These are phyloP conservation scores for Alosa alosa DNA, from an alignment of 2,113 vertebrate species.

Conservation along the genomic window DNA sequence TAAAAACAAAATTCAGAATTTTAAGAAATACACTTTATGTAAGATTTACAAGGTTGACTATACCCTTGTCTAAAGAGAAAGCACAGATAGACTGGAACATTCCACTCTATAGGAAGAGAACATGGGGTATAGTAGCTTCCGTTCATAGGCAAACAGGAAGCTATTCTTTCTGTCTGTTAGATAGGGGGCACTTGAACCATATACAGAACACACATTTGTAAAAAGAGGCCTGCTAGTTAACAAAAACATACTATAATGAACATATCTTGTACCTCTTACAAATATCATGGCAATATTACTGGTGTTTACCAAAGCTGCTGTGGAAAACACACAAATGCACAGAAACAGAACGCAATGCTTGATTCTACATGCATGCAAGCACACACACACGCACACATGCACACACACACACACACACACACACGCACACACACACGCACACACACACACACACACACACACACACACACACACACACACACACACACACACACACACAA, in stretches of 20 bases:
- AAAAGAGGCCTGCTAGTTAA: background rate
- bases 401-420: too few relatives aligned
- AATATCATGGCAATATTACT: background rate
- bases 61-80: background rate
- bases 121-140: constrained; percentile 18
- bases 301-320: background rate
- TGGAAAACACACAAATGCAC: background rate
- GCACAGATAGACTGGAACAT: background rate
- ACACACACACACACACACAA: background rate
- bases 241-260: background rate
- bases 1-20: constrained; percentile 30
- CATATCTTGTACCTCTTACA: background rate
- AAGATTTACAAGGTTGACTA: background rate
- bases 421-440: background rate
- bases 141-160: constrained; percentile 37
- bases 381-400: background rate
- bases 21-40: background rate
- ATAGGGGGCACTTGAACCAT: background rate
- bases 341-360: background rate
- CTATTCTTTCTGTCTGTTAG: background rate
- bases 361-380: background rate
- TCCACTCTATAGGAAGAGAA: background rate
- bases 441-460: background rate
- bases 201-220: background rate
- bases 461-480: background rate